Conservation (phyloP, 53 echinoderm and acorn worm species). For the Apostichopus leukothele region DNA sequence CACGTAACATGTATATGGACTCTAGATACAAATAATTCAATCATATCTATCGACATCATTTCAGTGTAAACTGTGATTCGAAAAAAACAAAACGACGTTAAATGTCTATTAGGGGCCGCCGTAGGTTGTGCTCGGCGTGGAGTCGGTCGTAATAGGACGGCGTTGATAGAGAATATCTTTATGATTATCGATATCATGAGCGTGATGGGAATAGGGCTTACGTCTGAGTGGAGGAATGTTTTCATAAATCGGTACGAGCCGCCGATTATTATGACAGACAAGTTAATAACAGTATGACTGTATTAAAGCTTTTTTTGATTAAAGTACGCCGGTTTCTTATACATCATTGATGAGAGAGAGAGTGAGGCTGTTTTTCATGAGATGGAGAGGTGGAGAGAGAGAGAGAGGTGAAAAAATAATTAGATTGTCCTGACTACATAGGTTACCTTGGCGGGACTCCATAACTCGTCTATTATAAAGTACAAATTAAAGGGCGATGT, state of each 20-base stretch:
- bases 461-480: background rate
- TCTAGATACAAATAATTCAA: no score
- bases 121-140: conserved; percentile 21
- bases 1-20: no score
- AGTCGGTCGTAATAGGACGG: conserved; percentile 31
- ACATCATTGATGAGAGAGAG: background rate
- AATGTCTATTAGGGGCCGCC: conserved; percentile 9
- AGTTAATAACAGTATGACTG: conserved; percentile 40
- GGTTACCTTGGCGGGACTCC: background rate
- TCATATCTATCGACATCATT: no score
- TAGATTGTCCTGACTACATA: conserved; percentile 38
- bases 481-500: background rate
- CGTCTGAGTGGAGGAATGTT: conserved; percentile 33
- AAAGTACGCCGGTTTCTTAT: conserved; percentile 24
- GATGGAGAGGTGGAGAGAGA: background rate
- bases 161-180: conserved; percentile 31
- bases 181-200: conserved; percentile 28
- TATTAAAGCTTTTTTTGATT: conserved; percentile 14
- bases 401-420: conserved; percentile 21
- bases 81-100: background rate
- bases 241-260: conserved; percentile 39
- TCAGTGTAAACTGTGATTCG: background rate
- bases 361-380: conserved; percentile 16
- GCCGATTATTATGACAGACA: conserved; percentile 44
- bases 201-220: conserved; percentile 37